These are phyloP conservation scores for Catocala sponsa DNA, from an alignment of 2,888 invertebrate genomes.

Conservation along the genomic window DNA sequence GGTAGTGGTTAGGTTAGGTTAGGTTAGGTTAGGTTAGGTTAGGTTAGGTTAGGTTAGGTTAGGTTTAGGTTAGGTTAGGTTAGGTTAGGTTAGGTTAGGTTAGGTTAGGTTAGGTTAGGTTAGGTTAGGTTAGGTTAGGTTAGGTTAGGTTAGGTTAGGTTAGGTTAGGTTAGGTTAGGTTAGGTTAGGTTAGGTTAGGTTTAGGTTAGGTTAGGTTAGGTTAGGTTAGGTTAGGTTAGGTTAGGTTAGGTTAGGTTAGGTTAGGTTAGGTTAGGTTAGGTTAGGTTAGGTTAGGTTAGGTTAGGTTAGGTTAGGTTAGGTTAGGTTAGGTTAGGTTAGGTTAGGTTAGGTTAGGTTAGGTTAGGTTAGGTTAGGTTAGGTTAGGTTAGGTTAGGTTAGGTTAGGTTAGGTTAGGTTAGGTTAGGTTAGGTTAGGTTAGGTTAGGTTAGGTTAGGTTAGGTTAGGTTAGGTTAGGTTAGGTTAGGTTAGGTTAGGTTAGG, in stretches of 20 bases:
- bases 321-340: conserved; percentile 38
- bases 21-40: conserved; percentile 21
- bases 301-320: conserved; percentile 40
- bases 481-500: conserved; percentile 28
- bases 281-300: conserved; percentile 34
- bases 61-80: conserved; percentile 41
- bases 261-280: conserved; percentile 35
- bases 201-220: too few relatives aligned
- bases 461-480: conserved; percentile 28
- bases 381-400: conserved; percentile 34
- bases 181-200: conserved; percentile 19
- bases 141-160: conserved; percentile 35
- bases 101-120: conserved; percentile 38
- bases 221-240: conserved; percentile 18
- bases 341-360: conserved; percentile 26
- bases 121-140: conserved; percentile 36
- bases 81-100: conserved; percentile 41
- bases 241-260: conserved; percentile 31
- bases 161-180: conserved; percentile 36
- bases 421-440: conserved; percentile 37
- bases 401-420: conserved; percentile 36
- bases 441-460: conserved; percentile 33
- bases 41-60: conserved; percentile 35
- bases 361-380: conserved; percentile 19
- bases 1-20: conserved; percentile 4